Evolutionary conservation across 2,888 invertebrate genomes (phyloP).

Genomic region (Eristalinus sepulchralis): DNA sequence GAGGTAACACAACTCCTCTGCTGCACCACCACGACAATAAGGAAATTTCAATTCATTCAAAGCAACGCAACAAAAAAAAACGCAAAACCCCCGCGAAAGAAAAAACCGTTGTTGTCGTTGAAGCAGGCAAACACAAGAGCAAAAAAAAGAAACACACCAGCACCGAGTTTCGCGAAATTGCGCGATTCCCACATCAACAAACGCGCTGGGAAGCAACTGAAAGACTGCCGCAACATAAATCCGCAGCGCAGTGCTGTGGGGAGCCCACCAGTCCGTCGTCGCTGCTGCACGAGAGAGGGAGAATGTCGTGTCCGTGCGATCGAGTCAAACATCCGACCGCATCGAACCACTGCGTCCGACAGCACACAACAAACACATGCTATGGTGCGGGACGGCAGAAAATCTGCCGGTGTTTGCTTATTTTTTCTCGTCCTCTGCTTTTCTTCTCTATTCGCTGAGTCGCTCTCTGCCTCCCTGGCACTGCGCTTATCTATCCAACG

Average conservation of each 20-base stretch:
- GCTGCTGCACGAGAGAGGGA: neutral
- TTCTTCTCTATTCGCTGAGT: slow-evolving; percentile 25
- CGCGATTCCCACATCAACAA: slow-evolving; percentile 48
- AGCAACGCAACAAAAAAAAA: slow-evolving; percentile 26
- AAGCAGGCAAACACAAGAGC: neutral
- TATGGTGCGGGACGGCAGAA: neutral
- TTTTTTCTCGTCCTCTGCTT: slow-evolving; percentile 11
- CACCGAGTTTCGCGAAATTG: slow-evolving; percentile 53
- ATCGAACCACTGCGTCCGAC: slow-evolving; percentile 53
- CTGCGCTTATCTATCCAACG: slow-evolving; percentile 16
- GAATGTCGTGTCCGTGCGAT: slow-evolving; percentile 33
- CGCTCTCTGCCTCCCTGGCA: slow-evolving; percentile 10
- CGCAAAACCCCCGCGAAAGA: slow-evolving; percentile 5
- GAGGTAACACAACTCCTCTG: slow-evolving; percentile 13
- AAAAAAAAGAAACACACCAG: neutral
- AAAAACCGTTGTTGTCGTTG: neutral
- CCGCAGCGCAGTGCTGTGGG: slow-evolving; percentile 44
- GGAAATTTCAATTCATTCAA: slow-evolving; percentile 64
- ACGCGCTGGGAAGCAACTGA: slow-evolving; percentile 56
- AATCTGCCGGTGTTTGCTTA: slow-evolving; percentile 67
- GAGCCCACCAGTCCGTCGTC: slow-evolving; percentile 46
- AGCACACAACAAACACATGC: slow-evolving; percentile 33
- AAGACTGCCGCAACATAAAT: slow-evolving; percentile 68
- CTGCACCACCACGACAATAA: slow-evolving; percentile 41
- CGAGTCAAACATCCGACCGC: slow-evolving; percentile 56